These are phyloP conservation scores for Caenorhabditis japonica DNA, from an alignment of 2,888 invertebrate species.

Conservation along the genomic window DNA sequence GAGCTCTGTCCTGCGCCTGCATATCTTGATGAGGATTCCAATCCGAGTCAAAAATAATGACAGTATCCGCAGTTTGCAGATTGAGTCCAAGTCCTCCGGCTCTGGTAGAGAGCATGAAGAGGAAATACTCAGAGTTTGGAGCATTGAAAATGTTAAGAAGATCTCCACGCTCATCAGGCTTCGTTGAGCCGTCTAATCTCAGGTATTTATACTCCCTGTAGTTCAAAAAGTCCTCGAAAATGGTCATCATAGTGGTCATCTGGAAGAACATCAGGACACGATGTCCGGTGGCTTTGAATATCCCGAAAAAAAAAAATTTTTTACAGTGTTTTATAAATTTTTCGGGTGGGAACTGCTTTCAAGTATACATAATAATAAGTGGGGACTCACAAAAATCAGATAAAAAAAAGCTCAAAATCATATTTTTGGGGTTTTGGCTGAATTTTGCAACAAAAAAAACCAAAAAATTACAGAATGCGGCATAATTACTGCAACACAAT, in stretches of 20 bases:
- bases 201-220: conserved; percentile 85
- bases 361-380: too few species aligned
- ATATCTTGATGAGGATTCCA: conserved; percentile 99
- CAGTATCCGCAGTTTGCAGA: conserved; percentile 97
- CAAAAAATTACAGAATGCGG: too few species aligned
- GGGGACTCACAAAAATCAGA: too few species aligned
- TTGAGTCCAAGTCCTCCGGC: conserved; percentile 96
- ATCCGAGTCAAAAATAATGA: conserved; percentile 98
- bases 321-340: too few species aligned
- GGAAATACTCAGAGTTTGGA: conserved; percentile 90
- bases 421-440: too few species aligned
- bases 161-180: conserved; percentile 96
- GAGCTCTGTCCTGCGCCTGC: conserved; percentile 99
- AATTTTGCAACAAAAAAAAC: too few species aligned
- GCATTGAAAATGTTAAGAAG: conserved; percentile 91
- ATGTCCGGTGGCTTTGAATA: conserved; percentile 91
- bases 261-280: conserved; percentile 98
- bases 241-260: conserved; percentile 99
- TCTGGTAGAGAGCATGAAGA: conserved; percentile 94
- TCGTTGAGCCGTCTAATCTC: conserved; percentile 96
- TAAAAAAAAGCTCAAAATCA: too few species aligned
- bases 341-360: too few species aligned
- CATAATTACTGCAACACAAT: too few species aligned
- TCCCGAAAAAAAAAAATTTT: too few species aligned
- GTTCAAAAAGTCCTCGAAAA: conserved; percentile 96